These are phyloP conservation scores for Myioborus miniatus DNA, from an alignment of 2,797 vertebrate genomes.

Conservation along the genomic window DNA sequence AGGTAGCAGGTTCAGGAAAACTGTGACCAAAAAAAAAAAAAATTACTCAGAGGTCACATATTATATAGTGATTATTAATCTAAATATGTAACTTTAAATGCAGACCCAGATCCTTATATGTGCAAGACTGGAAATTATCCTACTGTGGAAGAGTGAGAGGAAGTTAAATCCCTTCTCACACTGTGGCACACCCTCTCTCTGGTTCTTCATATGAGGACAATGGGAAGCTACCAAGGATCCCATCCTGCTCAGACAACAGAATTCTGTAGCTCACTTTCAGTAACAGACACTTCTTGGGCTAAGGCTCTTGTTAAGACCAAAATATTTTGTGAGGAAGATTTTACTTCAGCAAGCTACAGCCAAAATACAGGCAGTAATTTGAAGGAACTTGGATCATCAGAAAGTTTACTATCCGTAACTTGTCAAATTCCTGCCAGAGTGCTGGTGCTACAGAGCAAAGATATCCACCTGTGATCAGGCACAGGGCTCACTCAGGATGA, in stretches of 20 bases:
- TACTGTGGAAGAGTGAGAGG: neutral
- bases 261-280: neutral
- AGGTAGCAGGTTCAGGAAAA: neutral
- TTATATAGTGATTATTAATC: neutral
- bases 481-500: fast-evolving
- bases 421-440: neutral
- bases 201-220: neutral
- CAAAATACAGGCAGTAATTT: neutral
- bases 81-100: neutral
- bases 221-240: neutral
- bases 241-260: neutral
- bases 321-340: neutral
- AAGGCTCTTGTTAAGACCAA: neutral
- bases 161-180: neutral
- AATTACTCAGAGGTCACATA: neutral
- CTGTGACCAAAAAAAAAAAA: neutral
- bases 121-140: neutral
- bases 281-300: neutral
- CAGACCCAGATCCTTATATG: neutral
- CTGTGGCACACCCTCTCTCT: neutral
- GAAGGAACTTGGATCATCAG: neutral
- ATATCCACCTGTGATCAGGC: neutral
- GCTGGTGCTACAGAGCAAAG: neutral
- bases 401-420: neutral
- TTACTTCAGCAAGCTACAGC: neutral